Evolutionary conservation across 2,113 vertebrate species (phyloP).

Genomic region (Columba livia): DNA sequence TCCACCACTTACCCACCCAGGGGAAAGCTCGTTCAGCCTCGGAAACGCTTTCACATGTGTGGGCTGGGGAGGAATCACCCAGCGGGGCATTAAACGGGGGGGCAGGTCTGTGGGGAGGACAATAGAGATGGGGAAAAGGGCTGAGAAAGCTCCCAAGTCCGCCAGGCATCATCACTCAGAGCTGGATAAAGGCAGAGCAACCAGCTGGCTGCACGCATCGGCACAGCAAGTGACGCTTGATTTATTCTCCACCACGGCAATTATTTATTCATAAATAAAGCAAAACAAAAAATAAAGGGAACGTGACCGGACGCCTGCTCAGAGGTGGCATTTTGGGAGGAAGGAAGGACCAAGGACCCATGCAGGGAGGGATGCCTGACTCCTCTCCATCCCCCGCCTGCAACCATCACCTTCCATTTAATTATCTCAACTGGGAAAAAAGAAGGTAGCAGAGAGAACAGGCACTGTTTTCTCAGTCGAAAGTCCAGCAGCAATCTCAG

Average conservation of each 20-base stretch:
- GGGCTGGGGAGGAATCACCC: background rate
- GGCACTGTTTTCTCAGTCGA: background rate
- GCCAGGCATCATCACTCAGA: background rate
- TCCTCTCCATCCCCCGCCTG: background rate
- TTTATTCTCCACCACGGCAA: background rate
- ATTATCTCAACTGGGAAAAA: background rate
- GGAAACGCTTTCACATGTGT: background rate
- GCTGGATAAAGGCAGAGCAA: background rate
- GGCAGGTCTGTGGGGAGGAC: background rate
- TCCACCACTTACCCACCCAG: background rate
- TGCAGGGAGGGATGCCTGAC: background rate
- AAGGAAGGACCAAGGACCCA: conserved; percentile 11
- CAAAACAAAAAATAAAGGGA: background rate
- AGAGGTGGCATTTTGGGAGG: conserved; percentile 12
- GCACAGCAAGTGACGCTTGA: background rate
- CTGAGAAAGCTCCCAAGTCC: background rate
- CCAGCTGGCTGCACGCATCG: background rate
- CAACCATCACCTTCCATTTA: background rate
- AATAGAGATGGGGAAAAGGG: background rate
- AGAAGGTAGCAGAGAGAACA: background rate
- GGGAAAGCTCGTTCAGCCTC: background rate
- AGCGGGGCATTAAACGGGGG: background rate
- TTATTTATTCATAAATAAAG: conserved; percentile 52
- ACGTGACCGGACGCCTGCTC: background rate
- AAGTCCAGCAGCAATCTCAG: background rate